These are phyloP conservation scores for Macropus fuliginosus DNA, from an alignment of 2,797 vertebrate species.

Conservation along the genomic window DNA sequence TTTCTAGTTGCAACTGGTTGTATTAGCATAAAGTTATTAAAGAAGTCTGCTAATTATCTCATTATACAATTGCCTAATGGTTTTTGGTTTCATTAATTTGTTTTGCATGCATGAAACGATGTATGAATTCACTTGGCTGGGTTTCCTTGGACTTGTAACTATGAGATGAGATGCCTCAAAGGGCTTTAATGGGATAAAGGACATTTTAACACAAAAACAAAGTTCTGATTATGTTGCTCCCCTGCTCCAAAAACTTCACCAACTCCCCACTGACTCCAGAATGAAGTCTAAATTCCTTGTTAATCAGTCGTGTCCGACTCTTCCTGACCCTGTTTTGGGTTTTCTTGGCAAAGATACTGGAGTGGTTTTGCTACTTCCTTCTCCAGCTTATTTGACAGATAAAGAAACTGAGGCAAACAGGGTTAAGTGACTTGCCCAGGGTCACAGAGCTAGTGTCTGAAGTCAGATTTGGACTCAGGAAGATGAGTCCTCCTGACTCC, in stretches of 20 bases:
- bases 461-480: not conserved
- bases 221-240: not conserved
- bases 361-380: not conserved
- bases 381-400: not conserved
- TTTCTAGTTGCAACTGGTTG: constrained; percentile 59
- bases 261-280: not conserved
- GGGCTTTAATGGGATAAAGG: not conserved
- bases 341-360: not conserved
- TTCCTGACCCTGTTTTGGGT: not conserved
- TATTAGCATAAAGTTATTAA: constrained; percentile 63
- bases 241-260: not conserved
- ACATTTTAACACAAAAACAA: constrained; percentile 20
- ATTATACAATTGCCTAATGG: constrained; percentile 70
- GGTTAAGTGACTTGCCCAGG: not conserved
- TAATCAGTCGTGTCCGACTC: not conserved
- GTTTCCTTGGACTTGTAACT: constrained; percentile 58
- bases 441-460: not conserved
- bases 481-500: not conserved
- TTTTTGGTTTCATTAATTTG: constrained; percentile 59
- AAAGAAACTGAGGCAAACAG: not conserved
- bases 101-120: constrained; percentile 51
- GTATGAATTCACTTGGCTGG: constrained; percentile 32
- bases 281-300: not conserved
- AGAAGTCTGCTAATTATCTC: constrained; percentile 69
- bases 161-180: constrained; percentile 54